phyloP scores from a whole-genome alignment of 2,113 vertebrate species.

The Syrmaticus mikado region DNA sequence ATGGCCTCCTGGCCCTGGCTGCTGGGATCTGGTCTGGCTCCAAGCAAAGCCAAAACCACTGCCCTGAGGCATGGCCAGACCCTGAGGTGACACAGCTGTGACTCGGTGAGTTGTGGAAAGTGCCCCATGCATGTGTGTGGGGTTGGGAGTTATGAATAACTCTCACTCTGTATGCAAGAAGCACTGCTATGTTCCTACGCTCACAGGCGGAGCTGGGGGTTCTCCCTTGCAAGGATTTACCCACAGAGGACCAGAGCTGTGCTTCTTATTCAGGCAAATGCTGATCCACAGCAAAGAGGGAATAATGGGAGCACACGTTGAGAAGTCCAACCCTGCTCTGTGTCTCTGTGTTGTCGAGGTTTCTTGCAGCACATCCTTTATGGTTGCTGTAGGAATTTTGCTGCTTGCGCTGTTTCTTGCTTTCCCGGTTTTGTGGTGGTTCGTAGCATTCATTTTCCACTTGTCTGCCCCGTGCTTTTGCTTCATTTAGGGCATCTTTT shows the following conservation, averaged over 20 bases:
- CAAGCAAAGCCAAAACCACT: background rate
- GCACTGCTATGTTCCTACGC: accelerated
- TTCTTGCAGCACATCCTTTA: background rate
- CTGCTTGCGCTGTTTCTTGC: background rate
- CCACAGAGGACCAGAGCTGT: background rate
- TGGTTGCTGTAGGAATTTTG: background rate
- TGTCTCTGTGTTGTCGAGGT: background rate
- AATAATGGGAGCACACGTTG: background rate
- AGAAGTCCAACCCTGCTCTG: background rate
- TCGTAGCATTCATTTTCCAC: background rate
- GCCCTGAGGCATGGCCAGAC: background rate
- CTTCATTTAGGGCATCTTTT: background rate
- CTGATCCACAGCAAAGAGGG: background rate
- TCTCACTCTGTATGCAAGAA: accelerated
- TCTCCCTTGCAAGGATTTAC: accelerated
- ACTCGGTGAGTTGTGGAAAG: background rate
- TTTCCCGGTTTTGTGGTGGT: background rate
- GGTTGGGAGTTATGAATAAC: background rate
- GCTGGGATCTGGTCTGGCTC: no score
- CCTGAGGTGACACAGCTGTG: background rate
- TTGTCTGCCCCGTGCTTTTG: background rate
- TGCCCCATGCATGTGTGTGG: background rate
- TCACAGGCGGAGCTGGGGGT: accelerated
- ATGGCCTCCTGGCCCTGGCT: background rate
- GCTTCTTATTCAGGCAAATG: background rate